Evolutionary conservation across 2,888 invertebrate species (phyloP).

Genomic region (Papilio gigon): DNA sequence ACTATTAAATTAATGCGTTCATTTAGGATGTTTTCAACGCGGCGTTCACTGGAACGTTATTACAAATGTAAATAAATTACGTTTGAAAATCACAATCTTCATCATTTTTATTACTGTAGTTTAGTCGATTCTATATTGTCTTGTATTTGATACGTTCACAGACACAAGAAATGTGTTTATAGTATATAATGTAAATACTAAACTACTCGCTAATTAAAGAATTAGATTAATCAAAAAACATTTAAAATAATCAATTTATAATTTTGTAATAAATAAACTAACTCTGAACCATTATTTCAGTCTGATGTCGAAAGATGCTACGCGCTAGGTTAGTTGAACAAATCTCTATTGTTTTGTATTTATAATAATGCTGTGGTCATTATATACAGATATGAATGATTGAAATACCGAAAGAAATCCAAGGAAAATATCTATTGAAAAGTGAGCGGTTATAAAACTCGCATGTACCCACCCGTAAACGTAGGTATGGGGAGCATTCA

Average conservation of each 20-base stretch:
- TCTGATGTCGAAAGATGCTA: no score
- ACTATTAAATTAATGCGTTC: neutral
- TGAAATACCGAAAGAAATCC: neutral
- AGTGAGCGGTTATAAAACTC: neutral
- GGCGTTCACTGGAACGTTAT: conserved; percentile 3
- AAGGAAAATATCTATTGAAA: neutral
- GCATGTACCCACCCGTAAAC: neutral
- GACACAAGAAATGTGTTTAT: no score
- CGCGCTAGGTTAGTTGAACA: no score
- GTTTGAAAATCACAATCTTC: conserved; percentile 10
- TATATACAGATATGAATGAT: neutral
- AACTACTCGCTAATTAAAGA: no score
- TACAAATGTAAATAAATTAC: conserved; percentile 4
- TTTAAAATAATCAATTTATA: no score
- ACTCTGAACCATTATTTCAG: no score
- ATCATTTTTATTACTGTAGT: no score
- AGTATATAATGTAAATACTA: no score
- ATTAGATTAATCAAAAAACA: no score
- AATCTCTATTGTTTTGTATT: neutral
- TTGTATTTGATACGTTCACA: no score
- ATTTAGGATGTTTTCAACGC: conserved; percentile 1
- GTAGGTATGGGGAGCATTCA: neutral
- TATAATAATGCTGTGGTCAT: neutral
- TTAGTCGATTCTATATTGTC: no score
- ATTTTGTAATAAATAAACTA: no score